Evolutionary conservation across 2,888 invertebrate genomes (phyloP), one percentile per base, ranked within the genome.

Genomic region (Mimumesa dahlbomi): DNA sequence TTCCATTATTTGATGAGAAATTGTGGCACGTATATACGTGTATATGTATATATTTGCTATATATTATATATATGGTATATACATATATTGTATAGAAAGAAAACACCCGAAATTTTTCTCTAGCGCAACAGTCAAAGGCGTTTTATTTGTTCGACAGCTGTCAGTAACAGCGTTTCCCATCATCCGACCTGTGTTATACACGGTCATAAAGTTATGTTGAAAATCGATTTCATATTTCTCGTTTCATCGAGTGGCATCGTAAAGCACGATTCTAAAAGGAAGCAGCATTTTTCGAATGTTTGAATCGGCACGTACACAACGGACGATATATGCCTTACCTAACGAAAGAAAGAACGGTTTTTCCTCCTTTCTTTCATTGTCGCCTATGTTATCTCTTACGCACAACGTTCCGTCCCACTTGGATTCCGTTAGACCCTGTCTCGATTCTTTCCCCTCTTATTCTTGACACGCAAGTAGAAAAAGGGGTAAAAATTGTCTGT

Each of bases 61-160:
- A n/a, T n/a, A n/a, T n/a, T n/a, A n/a, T n/a, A n/a, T n/a, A n/a
- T n/a, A n/a, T n/a, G n/a, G n/a, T n/a, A n/a, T n/a, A n/a, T n/a
- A n/a, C n/a, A n/a, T n/a, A n/a, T n/a, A n/a, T n/a, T n/a, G n/a
- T n/a, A 25, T 25, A 25, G 25, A 25, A 25, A 3, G 25, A 25
- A 25, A 25, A 25, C 25, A 25, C 7, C 2, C n/a, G 40, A 46
- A 68, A 40, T 38, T 34, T 53, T 42, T 53, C 25, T 19, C 22
- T 31, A 57, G 29, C 34, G 38, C 66, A 54, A 58, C 68, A 48
- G 53, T 38, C 58, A 6, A 13, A 22, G 40, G 22, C 21, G 29
- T 68, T 70, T 62, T 52, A 68, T 52, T 56, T n/a, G 50, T 21
- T 49, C 38, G 68, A 52, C 68, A 56, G 54, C 61, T 70, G 70